Evolutionary conservation across 92 coral and sea anemone genomes (phyloP).

Genomic region (Pocillopora meandrina): DNA sequence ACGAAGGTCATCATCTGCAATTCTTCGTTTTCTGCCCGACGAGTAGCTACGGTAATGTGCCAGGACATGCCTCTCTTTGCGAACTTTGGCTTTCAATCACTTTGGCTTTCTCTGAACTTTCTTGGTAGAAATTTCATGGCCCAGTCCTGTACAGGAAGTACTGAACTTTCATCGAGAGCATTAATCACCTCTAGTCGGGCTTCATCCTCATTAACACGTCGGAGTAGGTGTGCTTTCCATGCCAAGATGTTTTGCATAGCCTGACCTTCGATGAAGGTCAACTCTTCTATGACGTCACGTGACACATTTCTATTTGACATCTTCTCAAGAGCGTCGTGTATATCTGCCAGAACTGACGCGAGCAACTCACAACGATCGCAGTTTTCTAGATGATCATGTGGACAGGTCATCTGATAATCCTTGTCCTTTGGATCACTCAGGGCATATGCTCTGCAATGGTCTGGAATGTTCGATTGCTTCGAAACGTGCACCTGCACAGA

Average conservation of each 20-base stretch:
- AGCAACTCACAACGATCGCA: conserved; percentile 49
- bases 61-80: neutral
- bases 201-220: no score
- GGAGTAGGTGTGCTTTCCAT: no score
- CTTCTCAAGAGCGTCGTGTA: conserved; percentile 52
- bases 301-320: neutral
- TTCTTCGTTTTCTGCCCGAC: no score
- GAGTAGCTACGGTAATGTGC: neutral
- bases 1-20: no score
- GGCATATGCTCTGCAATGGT: conserved; percentile 67
- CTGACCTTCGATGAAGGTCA: no score
- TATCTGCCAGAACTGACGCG: conserved; percentile 32
- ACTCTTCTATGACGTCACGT: no score
- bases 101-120: neutral
- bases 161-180: no score
- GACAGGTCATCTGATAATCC: conserved; percentile 50
- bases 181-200: no score
- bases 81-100: neutral
- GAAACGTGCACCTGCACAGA: conserved; percentile 62
- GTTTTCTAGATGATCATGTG: conserved; percentile 51
- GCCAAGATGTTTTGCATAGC: no score
- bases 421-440: conserved; percentile 60
- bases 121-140: no score
- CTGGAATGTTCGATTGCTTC: conserved; percentile 54
- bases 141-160: no score